phyloP scores from a whole-genome alignment of 2,113 vertebrate genomes.

The Cochlearius cochlearius region DNA sequence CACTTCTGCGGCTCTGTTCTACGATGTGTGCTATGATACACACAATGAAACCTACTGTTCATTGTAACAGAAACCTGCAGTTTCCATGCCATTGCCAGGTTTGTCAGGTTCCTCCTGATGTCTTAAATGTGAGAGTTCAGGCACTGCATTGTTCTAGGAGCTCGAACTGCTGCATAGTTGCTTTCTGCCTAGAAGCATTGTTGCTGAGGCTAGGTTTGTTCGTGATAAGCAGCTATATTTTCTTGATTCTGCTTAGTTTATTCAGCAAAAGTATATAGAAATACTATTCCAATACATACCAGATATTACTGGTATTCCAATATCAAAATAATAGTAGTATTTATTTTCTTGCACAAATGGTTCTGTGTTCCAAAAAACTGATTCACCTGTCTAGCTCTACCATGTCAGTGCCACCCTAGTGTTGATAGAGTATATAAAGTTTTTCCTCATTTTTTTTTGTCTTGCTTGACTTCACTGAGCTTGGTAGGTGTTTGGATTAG shows the following conservation, averaged over 20 bases:
- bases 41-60: neutral
- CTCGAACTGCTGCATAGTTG: neutral
- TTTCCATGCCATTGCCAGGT: neutral
- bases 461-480: neutral
- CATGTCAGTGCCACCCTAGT: neutral
- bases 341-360: neutral
- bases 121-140: neutral
- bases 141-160: neutral
- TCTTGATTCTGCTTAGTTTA: neutral
- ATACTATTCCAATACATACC: neutral
- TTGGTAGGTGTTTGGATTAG: neutral
- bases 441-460: neutral
- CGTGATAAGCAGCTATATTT: neutral
- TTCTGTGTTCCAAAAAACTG: neutral
- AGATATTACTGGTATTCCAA: neutral
- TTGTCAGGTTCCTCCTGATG: neutral
- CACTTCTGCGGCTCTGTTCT: neutral
- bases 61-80: neutral
- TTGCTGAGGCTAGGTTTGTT: neutral
- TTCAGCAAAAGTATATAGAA: neutral
- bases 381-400: neutral
- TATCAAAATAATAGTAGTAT: neutral
- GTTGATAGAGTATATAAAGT: neutral
- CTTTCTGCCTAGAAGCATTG: neutral
- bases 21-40: accelerated